Evolutionary conservation across 2,888 invertebrate genomes (phyloP), one percentile per base, ranked within the genome.

Genomic region (Ochropleura plecta): DNA sequence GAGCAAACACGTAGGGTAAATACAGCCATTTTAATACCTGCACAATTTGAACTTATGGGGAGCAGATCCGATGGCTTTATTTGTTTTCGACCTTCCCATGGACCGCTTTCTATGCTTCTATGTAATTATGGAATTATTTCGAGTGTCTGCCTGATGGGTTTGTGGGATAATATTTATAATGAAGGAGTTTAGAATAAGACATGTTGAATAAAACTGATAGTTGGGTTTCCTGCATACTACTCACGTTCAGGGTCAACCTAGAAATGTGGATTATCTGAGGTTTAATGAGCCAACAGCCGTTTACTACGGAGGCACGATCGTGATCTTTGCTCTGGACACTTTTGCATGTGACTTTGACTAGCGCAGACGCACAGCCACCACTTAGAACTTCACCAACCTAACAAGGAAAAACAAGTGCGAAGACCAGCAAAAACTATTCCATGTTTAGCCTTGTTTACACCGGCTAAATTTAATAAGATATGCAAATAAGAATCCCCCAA

Each of bases 21-120:
- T 92, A 96, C 87, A 84, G 88, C 91, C 90, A 89, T 92, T 91
- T 94, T 95, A 95, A 95, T 95, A 95, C 94, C 93, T 93, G 93
- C 91, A 94, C 94, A 94, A 94, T 95, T 95, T 94, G 92, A 94
- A 92, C 93, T 91, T 94, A 96, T 95, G 94, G 94, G 94, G 96
- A 96, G 96, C 96, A 95, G 90, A 91, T 91, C 91, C 88, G 86
- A 93, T 91, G 88, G 90, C 90, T 77, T 83, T 93, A 89, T 94
- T 94, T 94, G 86, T 88, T 88, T 89, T 88, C 78, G 84, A 88
- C 88, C 89, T 92, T 93, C 93, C 91, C 92, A 93, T 91, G 91
- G 90, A 91, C 90, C 90, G 90, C 89, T 89, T 86, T 89, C 88
- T 88, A 90, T 82, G 79, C 85, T 87, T 88, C 88, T 89, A 79